These are phyloP conservation scores for Tympanoctomys barrerae DNA, from an alignment of 2,797 vertebrate species.

Conservation along the genomic window DNA sequence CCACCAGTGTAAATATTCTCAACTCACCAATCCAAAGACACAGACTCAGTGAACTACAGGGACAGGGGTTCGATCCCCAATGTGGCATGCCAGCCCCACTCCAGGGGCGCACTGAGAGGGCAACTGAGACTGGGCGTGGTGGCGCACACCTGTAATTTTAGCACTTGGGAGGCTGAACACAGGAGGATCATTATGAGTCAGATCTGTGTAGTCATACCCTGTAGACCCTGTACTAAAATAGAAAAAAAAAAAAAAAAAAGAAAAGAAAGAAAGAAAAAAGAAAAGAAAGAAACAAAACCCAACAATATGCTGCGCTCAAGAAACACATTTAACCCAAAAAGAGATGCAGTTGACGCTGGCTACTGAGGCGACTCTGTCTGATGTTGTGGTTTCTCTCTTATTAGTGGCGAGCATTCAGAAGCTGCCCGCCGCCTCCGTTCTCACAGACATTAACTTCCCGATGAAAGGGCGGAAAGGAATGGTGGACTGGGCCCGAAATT, in stretches of 20 bases:
- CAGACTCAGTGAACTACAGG: not conserved
- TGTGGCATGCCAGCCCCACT: too few species aligned
- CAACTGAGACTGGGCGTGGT: too few species aligned
- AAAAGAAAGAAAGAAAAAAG: too few species aligned
- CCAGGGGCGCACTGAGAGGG: too few species aligned
- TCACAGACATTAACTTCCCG: slow-evolving; percentile 99
- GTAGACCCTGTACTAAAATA: too few species aligned
- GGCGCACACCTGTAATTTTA: too few species aligned
- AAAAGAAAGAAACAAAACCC: not conserved
- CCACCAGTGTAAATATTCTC: not conserved
- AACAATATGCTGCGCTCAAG: not conserved
- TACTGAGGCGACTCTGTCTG: slow-evolving; percentile 41
- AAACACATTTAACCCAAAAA: not conserved
- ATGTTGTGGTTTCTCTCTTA: slow-evolving; percentile 67
- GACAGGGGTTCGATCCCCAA: too few species aligned
- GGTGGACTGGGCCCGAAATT: slow-evolving; percentile 99
- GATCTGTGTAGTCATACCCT: too few species aligned
- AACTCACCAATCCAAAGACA: not conserved
- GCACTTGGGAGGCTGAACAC: too few species aligned
- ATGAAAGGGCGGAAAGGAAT: slow-evolving; percentile 99
- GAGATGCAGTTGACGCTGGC: not conserved
- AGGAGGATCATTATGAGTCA: too few species aligned
- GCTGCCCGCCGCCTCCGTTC: slow-evolving; percentile 97
- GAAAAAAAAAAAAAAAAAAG: too few species aligned
- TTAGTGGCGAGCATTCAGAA: slow-evolving; percentile 99